Evolutionary conservation across 2,113 vertebrate genomes (phyloP).

Genomic region (Sminthopsis crassicaudata): DNA sequence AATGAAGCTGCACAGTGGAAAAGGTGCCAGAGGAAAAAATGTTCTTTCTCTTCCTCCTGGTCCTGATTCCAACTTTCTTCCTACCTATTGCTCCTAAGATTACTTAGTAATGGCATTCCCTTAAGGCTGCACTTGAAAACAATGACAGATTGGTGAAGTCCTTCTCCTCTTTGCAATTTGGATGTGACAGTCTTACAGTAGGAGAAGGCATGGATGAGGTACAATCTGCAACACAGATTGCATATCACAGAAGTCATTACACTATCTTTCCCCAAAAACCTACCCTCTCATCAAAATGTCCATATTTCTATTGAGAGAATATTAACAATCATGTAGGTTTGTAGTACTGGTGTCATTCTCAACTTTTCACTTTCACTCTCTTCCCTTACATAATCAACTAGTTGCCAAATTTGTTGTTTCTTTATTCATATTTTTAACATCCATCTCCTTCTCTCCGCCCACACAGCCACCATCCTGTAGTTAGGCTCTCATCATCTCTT

Average conservation of each 20-base stretch:
- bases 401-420: neutral
- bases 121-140: neutral
- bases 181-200: neutral
- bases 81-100: neutral
- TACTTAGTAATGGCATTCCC: neutral
- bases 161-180: neutral
- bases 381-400: neutral
- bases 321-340: neutral
- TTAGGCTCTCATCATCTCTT: neutral
- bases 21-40: neutral
- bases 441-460: neutral
- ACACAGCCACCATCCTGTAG: neutral
- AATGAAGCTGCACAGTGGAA: neutral
- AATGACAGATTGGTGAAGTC: neutral
- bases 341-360: neutral
- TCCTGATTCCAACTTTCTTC: too few species aligned
- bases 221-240: neutral
- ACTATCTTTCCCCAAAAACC: neutral
- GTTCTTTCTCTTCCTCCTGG: neutral
- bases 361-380: neutral
- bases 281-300: neutral
- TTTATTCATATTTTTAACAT: neutral
- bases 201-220: neutral
- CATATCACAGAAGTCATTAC: neutral
- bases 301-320: neutral